A percentile compares a stretch with the other conserved stretches of the same genome.
Conservation (phyloP, 2,797 vertebrate genomes). For the Cottoperca gobio region DNA sequence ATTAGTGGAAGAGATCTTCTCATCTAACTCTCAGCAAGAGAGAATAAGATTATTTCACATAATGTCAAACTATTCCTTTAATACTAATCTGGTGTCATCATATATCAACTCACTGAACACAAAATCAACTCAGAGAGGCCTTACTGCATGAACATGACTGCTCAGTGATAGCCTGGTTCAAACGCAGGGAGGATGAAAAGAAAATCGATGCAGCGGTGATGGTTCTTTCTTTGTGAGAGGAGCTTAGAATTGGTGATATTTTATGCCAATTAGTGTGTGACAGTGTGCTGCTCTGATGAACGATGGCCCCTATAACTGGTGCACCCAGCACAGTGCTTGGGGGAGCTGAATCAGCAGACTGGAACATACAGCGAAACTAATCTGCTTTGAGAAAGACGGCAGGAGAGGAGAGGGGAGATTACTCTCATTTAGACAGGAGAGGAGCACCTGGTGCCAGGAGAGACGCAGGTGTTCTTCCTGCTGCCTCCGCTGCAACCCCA, state of each 20-base stretch:
- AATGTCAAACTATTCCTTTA: constrained; percentile 19
- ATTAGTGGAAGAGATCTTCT: background rate
- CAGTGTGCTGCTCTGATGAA: constrained; percentile 81
- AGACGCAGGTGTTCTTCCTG: constrained; percentile 85
- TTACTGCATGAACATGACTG: constrained; percentile 32
- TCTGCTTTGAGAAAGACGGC: constrained; percentile 83
- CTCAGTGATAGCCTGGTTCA: constrained; percentile 57
- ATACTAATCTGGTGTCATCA: constrained; percentile 15
- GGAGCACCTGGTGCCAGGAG: constrained; percentile 83
- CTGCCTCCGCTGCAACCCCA: constrained; percentile 65
- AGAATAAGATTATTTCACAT: background rate
- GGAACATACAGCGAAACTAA: constrained; percentile 83
- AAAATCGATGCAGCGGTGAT: constrained; percentile 75
- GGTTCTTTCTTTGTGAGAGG: constrained; percentile 74
- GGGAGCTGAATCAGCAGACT: constrained; percentile 84
- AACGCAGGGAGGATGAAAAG: constrained; percentile 52
- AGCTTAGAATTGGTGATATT: constrained; percentile 85
- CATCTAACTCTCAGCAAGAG: background rate
- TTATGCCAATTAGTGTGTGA: constrained; percentile 88
- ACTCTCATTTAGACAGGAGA: constrained; percentile 83
- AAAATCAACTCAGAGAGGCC: constrained; percentile 25
- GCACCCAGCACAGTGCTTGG: constrained; percentile 78
- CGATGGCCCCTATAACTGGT: constrained; percentile 80
- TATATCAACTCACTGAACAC: constrained; percentile 17
- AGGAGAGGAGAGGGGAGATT: constrained; percentile 80